These are phyloP conservation scores for Melanerpes aurifrons DNA, from an alignment of 2,113 vertebrate species.

Conservation along the genomic window DNA sequence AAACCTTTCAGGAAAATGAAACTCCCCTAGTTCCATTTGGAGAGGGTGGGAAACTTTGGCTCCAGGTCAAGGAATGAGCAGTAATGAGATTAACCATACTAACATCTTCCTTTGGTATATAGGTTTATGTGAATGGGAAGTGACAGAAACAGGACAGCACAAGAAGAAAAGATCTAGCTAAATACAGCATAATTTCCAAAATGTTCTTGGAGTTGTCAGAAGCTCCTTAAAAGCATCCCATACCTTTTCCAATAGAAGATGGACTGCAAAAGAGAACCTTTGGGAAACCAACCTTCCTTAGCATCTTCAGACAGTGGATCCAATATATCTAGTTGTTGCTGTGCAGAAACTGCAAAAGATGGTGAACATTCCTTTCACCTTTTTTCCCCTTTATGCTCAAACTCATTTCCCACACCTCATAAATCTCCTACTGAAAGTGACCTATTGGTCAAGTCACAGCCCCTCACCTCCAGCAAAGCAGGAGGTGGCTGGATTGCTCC, in stretches of 20 bases:
- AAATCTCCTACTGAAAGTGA: not conserved
- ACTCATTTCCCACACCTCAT: not conserved
- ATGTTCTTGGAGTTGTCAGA: not conserved
- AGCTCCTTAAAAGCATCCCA: not conserved
- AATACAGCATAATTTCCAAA: not conserved
- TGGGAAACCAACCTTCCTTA: not conserved
- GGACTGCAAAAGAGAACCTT: not conserved
- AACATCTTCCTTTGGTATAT: not conserved
- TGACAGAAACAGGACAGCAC: not conserved
- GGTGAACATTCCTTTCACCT: not conserved
- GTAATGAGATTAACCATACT: not conserved
- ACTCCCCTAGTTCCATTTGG: not conserved
- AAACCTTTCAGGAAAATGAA: not conserved
- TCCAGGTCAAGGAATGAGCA: not conserved
- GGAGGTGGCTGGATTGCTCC: conserved; percentile 14
- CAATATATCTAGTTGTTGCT: not conserved
- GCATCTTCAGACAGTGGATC: not conserved
- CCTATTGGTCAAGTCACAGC: not conserved
- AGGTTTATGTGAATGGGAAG: not conserved
- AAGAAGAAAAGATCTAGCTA: not conserved
- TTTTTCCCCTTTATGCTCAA: not conserved
- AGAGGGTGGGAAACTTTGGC: not conserved
- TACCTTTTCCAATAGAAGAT: not conserved
- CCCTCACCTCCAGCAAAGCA: conserved; percentile 6
- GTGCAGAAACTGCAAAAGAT: not conserved